Conservation (phyloP, 2,888 invertebrate genomes). For the Patella depressa region DNA sequence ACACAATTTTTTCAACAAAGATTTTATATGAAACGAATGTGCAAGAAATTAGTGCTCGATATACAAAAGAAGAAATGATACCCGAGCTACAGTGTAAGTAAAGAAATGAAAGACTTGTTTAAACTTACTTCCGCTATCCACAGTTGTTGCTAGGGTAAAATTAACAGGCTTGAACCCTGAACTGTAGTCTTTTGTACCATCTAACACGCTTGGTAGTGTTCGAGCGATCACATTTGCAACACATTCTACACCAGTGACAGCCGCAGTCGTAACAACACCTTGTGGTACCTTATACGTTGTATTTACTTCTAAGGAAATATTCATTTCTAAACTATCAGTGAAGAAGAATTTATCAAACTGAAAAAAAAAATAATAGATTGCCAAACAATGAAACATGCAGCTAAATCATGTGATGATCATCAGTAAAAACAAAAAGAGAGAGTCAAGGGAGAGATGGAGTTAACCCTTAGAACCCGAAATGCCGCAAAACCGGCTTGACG, state of each 20-base stretch:
- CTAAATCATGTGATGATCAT: background rate
- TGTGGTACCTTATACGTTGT: slow-evolving; percentile 35
- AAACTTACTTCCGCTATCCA: too few relatives aligned
- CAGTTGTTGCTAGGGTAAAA: background rate
- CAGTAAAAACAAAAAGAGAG: background rate
- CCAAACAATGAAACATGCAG: too few relatives aligned
- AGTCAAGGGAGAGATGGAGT: background rate
- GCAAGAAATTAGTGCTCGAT: too few relatives aligned
- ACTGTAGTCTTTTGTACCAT: slow-evolving; percentile 31
- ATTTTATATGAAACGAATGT: too few relatives aligned
- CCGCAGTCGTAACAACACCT: slow-evolving; percentile 37
- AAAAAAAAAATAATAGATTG: background rate
- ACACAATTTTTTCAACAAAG: too few relatives aligned
- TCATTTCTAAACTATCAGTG: slow-evolving; percentile 46
- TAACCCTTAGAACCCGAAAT: too few relatives aligned
- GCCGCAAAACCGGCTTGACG: too few relatives aligned
- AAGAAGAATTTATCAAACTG: slow-evolving; percentile 54
- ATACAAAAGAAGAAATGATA: too few relatives aligned
- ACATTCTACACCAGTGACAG: slow-evolving; percentile 37
- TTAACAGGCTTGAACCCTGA: slow-evolving; percentile 5
- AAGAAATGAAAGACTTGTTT: too few relatives aligned
- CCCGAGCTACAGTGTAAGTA: too few relatives aligned
- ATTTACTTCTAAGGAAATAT: slow-evolving; percentile 37
- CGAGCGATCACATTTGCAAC: slow-evolving; percentile 32
- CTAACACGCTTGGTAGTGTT: slow-evolving; percentile 23